Conservation (phyloP, 1,140 invertebrate species). For the Leptonema lineaticorne region DNA sequence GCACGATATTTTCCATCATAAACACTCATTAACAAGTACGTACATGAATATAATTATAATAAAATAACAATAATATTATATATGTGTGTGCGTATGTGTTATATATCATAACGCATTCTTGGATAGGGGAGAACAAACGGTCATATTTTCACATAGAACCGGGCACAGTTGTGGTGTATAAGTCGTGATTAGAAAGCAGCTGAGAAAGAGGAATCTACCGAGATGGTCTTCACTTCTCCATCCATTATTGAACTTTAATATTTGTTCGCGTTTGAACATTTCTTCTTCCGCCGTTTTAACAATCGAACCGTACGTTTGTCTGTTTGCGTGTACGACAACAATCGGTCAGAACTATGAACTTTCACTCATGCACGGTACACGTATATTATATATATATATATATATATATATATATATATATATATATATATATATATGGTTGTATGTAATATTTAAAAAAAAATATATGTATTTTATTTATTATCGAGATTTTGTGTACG, state of each 20-base stretch:
- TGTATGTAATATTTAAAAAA: too few species aligned
- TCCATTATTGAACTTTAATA: slow-evolving; percentile 14
- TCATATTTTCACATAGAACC: slow-evolving; percentile 4
- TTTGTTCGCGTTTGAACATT: slow-evolving; percentile 15
- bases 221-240: slow-evolving; percentile 5
- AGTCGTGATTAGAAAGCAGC: slow-evolving; percentile 17
- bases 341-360: too few species aligned
- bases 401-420: not conserved
- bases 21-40: not conserved
- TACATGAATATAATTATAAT: not conserved
- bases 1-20: too few species aligned
- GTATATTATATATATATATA: not conserved
- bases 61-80: not conserved
- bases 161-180: too few species aligned
- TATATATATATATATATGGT: not conserved
- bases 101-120: too few species aligned
- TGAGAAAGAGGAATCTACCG: slow-evolving; percentile 7
- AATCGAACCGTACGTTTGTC: not conserved
- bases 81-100: too few species aligned
- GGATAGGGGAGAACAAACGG: slow-evolving; percentile 11
- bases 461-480: too few species aligned
- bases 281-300: slow-evolving; percentile 14
- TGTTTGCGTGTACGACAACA: not conserved
- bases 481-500: too few species aligned
- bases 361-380: too few species aligned